Evolutionary conservation across 2,797 vertebrate genomes (phyloP), one percentile per base, ranked within the genome.

Genomic region (Esox lucius): DNA sequence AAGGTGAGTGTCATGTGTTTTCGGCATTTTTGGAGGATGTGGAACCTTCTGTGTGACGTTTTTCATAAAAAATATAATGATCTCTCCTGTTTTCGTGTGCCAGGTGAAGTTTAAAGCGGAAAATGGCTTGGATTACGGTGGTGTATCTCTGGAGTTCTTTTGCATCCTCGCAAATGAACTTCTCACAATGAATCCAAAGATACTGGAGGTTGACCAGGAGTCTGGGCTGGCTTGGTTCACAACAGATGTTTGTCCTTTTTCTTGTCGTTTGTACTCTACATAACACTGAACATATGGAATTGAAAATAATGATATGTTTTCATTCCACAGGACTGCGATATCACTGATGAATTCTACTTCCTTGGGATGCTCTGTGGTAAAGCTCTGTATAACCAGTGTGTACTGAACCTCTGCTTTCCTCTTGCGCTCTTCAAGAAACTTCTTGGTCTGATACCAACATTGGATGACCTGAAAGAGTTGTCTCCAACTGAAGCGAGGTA

Each of bases 391-490:
- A 91, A 91, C n/a, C 0, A 0, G 0, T 0, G 17, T 68, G 13
- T 0, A 0, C 69, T 28, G 12, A 78, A 86, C 59, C 67, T 93
- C 8, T 76, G 83, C 71, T 92, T 93, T 73, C 88, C 91, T 11
- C 39, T 77, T 53, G 89, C 80, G 3, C 87, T 92, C 73, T 91
- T 91, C 83, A 94, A 90, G 72, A 94, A 91, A 51, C 82, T 94
- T 6, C 82, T 89, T 73, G 64, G 71, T 64, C 4, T 81, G 64
- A 15, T 11, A 1, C 86, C 87, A 12, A 75, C 81, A 5, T 78
- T 94, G 59, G 73, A 87, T 42, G 90, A 94, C 82, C 81, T 95
- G 1, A 82, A 89, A 79, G 93, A 94, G 71, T 84, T 94, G 61
- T 72, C 68, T 4, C 90, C 91, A 51, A 69, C 77, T 59, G 79